A percentile compares a stretch with the other conserved stretches of the same genome.
These are phyloP conservation scores for Plagiodera versicolora DNA, from an alignment of 2,888 invertebrate species.

Conservation along the genomic window DNA sequence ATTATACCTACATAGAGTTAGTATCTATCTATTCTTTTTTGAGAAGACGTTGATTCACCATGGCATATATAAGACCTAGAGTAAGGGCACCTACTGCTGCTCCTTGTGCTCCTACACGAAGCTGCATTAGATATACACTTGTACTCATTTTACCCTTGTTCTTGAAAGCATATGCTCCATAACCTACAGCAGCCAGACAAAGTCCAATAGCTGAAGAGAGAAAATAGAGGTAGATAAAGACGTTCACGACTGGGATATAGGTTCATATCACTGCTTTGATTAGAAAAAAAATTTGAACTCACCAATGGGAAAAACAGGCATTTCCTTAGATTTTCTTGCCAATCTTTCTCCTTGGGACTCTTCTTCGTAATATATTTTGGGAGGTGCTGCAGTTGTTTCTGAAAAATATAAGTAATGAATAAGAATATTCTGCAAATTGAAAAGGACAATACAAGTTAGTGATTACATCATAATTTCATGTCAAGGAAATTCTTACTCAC, in stretches of 20 bases:
- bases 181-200: conserved; percentile 63
- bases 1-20: background rate
- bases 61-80: conserved; percentile 69
- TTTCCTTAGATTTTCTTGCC: conserved; percentile 69
- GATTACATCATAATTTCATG: background rate
- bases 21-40: conserved; percentile 16
- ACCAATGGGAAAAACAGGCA: conserved; percentile 75
- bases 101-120: conserved; percentile 86
- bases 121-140: conserved; percentile 81
- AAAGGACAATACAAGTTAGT: too few relatives aligned
- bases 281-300: conserved; percentile 51
- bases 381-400: conserved; percentile 16
- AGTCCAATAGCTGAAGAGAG: conserved; percentile 68
- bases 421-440: too few relatives aligned
- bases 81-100: conserved; percentile 77
- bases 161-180: conserved; percentile 75
- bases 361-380: conserved; percentile 46
- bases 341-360: conserved; percentile 63
- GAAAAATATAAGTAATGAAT: conserved; percentile 4
- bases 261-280: too few relatives aligned
- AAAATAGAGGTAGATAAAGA: background rate
- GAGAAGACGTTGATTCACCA: conserved; percentile 49
- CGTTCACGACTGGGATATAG: too few relatives aligned
- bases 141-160: conserved; percentile 76
- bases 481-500: background rate